These are phyloP conservation scores for Toxotes chatareus DNA, from an alignment of 2,113 vertebrate genomes.

Conservation along the genomic window DNA sequence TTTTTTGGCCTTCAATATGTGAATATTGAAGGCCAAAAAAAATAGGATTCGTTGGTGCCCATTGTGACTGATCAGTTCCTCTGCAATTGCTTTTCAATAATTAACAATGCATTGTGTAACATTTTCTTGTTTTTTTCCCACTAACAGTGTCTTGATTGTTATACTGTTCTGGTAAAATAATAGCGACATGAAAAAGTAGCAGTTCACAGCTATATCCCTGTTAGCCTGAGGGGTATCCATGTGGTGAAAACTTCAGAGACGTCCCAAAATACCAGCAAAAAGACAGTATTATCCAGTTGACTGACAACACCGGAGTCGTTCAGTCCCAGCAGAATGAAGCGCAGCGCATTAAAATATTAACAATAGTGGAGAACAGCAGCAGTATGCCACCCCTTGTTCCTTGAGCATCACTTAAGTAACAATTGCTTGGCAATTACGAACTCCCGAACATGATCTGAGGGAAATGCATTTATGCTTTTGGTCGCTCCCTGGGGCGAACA, in stretches of 20 bases:
- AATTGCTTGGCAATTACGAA: slow-evolving; percentile 57
- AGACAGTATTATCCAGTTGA: slow-evolving; percentile 2
- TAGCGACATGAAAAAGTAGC: background rate
- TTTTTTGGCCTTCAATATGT: too few species aligned
- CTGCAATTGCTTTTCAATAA: too few species aligned
- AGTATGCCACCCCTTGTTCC: background rate
- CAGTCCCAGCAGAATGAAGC: slow-evolving; percentile 8
- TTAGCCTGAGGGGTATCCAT: background rate
- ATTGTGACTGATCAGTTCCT: too few species aligned
- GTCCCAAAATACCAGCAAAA: background rate
- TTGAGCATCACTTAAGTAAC: slow-evolving; percentile 53
- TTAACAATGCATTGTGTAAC: too few species aligned
- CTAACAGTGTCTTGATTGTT: background rate
- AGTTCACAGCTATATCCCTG: background rate
- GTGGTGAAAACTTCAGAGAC: background rate
- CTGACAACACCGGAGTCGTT: background rate
- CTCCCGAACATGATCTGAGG: slow-evolving; percentile 53
- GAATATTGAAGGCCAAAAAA: too few species aligned
- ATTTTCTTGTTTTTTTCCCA: background rate
- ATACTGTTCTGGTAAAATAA: slow-evolving; percentile 1
- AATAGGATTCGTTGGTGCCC: too few species aligned
- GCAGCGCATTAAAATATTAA: slow-evolving; percentile 33
- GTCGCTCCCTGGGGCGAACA: slow-evolving; percentile 26
- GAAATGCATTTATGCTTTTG: slow-evolving; percentile 42
- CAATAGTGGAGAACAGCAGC: slow-evolving; percentile 8